Evolutionary conservation across 1,140 invertebrate species (phyloP).

Genomic region (Rhyzopertha dominica): DNA sequence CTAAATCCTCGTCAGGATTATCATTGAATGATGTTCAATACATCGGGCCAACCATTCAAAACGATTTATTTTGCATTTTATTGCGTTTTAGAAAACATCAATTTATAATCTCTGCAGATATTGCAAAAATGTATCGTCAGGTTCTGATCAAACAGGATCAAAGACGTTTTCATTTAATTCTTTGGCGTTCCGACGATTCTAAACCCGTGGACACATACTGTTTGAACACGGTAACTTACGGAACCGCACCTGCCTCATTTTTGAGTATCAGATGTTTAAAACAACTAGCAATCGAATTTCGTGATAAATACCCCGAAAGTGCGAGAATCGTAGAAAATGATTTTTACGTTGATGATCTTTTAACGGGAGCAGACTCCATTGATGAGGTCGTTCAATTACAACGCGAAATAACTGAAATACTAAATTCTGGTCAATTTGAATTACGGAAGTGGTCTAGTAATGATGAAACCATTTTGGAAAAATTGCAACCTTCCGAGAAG

Average conservation of each 20-base stretch:
- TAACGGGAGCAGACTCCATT: conserved; percentile 20
- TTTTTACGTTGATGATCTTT: conserved; percentile 26
- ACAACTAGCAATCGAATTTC: conserved; percentile 20
- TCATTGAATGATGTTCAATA: conserved; percentile 45
- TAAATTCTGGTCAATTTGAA: too few species aligned
- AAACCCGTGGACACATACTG: conserved; percentile 30
- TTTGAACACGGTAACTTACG: conserved; percentile 34
- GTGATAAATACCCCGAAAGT: neutral
- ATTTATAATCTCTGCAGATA: too few species aligned
- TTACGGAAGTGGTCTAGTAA: conserved; percentile 44
- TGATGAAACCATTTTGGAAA: conserved; percentile 1
- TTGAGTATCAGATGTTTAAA: conserved; percentile 26
- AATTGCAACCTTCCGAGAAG: neutral
- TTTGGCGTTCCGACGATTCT: conserved; percentile 33
- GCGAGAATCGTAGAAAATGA: conserved; percentile 8
- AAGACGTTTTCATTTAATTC: conserved; percentile 34
- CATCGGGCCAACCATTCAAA: conserved; percentile 43
- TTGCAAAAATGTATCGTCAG: conserved; percentile 43
- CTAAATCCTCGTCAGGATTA: conserved; percentile 21
- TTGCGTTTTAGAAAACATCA: conserved; percentile 40
- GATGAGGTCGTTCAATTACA: conserved; percentile 20
- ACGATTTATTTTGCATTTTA: conserved; percentile 38
- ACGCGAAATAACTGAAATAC: too few species aligned
- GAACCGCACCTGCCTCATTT: conserved; percentile 28
- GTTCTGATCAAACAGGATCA: conserved; percentile 31